phyloP scores from a whole-genome alignment of 1,140 invertebrate genomes.

The Drosophila watanabei region DNA sequence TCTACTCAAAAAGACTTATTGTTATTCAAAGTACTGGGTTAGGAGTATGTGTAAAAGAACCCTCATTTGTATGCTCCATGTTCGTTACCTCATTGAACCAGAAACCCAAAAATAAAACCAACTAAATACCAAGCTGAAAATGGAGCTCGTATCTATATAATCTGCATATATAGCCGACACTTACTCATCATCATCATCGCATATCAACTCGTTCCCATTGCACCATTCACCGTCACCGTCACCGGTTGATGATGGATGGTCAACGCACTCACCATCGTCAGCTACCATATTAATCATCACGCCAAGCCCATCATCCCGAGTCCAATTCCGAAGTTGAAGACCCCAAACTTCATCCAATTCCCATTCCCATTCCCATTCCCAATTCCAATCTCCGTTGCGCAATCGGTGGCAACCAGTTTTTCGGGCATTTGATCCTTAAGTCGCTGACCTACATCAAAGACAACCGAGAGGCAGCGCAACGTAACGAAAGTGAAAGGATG shows the following conservation, averaged over 20 bases:
- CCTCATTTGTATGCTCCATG: neutral
- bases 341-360: slow-evolving; percentile 24
- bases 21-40: neutral
- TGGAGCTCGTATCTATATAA: neutral
- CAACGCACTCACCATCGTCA: slow-evolving; percentile 17
- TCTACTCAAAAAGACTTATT: neutral
- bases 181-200: neutral
- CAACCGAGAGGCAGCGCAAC: slow-evolving; percentile 20
- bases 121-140: neutral
- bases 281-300: slow-evolving; percentile 22
- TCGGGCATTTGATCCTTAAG: slow-evolving; percentile 54
- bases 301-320: slow-evolving; percentile 12
- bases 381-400: slow-evolving; percentile 36
- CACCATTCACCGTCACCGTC: slow-evolving; percentile 16
- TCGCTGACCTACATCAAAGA: slow-evolving; percentile 55
- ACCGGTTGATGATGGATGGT: slow-evolving; percentile 39
- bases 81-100: neutral
- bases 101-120: neutral
- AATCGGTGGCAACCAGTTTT: slow-evolving; percentile 35
- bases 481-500: slow-evolving; percentile 57
- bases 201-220: neutral
- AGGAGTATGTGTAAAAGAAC: neutral
- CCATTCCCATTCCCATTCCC: slow-evolving; percentile 6
- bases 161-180: slow-evolving; percentile 1
- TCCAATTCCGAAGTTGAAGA: neutral